Evolutionary conservation across 2,797 vertebrate genomes (phyloP), one percentile per base, ranked within the genome.

Genomic region (Botia kubotai): DNA sequence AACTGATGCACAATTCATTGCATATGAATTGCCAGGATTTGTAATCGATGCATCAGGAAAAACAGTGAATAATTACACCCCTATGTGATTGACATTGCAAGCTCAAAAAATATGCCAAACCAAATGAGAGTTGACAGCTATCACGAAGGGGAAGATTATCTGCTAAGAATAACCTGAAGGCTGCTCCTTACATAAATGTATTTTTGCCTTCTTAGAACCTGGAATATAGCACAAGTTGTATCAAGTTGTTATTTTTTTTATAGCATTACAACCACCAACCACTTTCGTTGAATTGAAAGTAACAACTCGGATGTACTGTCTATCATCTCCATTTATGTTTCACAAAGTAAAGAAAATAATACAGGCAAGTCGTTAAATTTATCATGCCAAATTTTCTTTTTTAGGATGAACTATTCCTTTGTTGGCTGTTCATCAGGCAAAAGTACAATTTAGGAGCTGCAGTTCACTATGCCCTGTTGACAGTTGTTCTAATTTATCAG

Each of bases 401-500:
- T 17, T 39, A 39, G 60, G 0, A 16, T 21, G 48, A 53, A 66
- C 48, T 66, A 16, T 26, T 62, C 52, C 87, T 85, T 87, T 89
- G 87, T 84, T 80, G 81, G 73, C 82, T 68, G 75, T 67, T 75
- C 82, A 29, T 82, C 86, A 82, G 62, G 66, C 68, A 63, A 82
- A 83, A 85, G 72, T 69, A 76, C 66, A 77, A 68, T 52, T 77
- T 68, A 81, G 72, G n/a, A 83, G 48, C 39, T 75, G 17, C 36
- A 36, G 79, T 82, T 83, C 74, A 57, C 77, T 75, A 77, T 77
- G 72, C 87, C 87, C 89, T 85, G 74, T n/a, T 74, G 72, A 89
- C 81, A 83, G 85, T 72, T 83, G 90, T 67, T 89, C 90, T 89
- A 58, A 86, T 92, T 93, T 78, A 77, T 86, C 75, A 68, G 75